Base-by-base conservation (phyloP, 2,888 invertebrate genomes). In the Amiota minor region DNA sequence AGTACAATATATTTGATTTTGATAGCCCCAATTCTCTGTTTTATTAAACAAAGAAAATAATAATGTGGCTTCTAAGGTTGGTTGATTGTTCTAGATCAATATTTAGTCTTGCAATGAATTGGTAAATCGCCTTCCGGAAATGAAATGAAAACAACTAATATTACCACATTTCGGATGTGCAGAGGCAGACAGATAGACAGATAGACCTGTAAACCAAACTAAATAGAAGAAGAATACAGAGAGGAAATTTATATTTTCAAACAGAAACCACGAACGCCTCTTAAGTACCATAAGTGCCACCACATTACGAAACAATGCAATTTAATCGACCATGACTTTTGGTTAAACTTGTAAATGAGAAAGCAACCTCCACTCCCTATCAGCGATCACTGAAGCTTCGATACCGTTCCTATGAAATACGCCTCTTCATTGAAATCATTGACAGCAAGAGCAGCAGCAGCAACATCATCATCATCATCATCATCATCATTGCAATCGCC, bases 301-400 rank as follows among this genome's bases (percentile, higher is more conserved):
- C 23, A 23, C 23, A 23, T 23, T 23, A 50, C 61, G 72, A 73
- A 79, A 81, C 81, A 83, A 84, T 75, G 84, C 83, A 81, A 87
- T 83, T 87, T 87, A 86, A 85, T 84, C 86, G 87, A 86, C 85
- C 87, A 86, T 86, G 87, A 86, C 85, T 86, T 83, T 83, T 81
- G 80, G 81, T 79, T 82, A 78, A 80, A 82, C 83, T 84, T 83
- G 83, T 82, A 78, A 78, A 23, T 23, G 23, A 23, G 23, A 23
- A 23, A 23, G 47, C 46, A 67, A 67, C 23, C 45, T 46, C 64
- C 46, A 82, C 82, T 82, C 82, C 82, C 81, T 23, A 23, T 23
- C 23, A 23, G 23, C 3, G 23, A 23, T 23, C 23, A 23, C 23
- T 23, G 1, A 23, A 23, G 23, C 23, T 23, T 23, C 23, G 3